Evolutionary conservation across 2,797 vertebrate genomes (phyloP).

Genomic region (Pelodytes ibericus): DNA sequence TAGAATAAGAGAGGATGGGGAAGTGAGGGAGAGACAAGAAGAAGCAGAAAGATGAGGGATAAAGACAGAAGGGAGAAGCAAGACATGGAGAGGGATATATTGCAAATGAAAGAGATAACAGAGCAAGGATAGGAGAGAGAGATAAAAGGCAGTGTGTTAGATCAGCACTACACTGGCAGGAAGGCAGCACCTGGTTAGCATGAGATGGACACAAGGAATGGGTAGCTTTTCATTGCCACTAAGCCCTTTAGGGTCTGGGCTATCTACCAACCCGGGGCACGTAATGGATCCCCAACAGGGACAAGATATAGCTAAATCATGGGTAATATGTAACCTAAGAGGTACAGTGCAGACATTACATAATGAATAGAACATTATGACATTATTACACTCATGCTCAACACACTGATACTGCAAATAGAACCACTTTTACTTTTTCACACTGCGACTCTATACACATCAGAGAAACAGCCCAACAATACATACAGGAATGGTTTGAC

Average conservation of each 20-base stretch:
- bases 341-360: neutral
- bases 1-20: conserved; percentile 51
- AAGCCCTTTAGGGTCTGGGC: neutral
- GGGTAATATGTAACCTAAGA: neutral
- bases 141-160: conserved; percentile 53
- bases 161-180: conserved; percentile 49
- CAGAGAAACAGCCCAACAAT: neutral
- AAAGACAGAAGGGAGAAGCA: conserved; percentile 58
- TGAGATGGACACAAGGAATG: conserved; percentile 57
- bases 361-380: neutral
- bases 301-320: neutral
- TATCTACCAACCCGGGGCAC: neutral
- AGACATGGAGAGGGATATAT: conserved; percentile 53
- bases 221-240: conserved; percentile 54
- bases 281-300: neutral
- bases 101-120: conserved; percentile 55
- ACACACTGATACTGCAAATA: conserved; percentile 21
- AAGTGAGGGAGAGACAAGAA: conserved; percentile 55
- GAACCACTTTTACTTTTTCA: neutral
- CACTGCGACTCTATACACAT: too few relatives aligned
- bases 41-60: conserved; percentile 61
- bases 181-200: conserved; percentile 54
- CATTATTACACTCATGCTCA: neutral
- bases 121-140: conserved; percentile 42
- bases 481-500: neutral